Evolutionary conservation across 2,113 vertebrate species (phyloP), one percentile per base, ranked within the genome.

Genomic region (Crotalus helleri): DNA sequence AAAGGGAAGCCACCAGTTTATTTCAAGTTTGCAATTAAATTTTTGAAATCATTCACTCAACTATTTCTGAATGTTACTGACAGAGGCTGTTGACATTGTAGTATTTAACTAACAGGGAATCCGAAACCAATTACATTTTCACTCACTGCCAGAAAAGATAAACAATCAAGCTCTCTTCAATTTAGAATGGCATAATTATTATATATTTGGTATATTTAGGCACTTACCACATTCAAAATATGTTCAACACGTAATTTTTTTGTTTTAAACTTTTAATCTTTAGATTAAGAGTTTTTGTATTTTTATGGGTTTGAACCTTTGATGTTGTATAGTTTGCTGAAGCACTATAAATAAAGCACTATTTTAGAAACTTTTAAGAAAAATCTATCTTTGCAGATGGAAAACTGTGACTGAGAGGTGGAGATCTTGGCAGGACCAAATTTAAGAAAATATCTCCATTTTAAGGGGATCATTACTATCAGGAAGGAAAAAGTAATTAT

Each of bases 51-150:
- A 95, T 94, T 89, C 95, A 39, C 24, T 51, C 33, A 33, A 93
- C 93, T 97, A 92, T 96, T 97, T 97, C 95, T 93, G 95, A 97
- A 97, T 90, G 44, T 91, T 92, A 92, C 85, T 88, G 93, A 94
- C 92, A 94, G 91, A 93, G 96, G 94, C 91, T 96, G 90, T 95
- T 97, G 96, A 96, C 95, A 96, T 92, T 96, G 1, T 15, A 88
- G 93, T 89, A 96, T 96, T 96, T 95, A 94, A 96, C 94, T 95
- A 94, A 91, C 96, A 93, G 88, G 91, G 93, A 90, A 95, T 93
- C 54, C 51, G 55, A 58, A 46, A 46, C 90, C 93, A 93, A 95
- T 88, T 89, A 54, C 24, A 81, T 58, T 92, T 13, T 90, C 6
- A 51, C 88, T n/a, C n/a, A 89, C 33, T 69, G 39, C 88, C 59